A percentile compares a stretch with the other conserved stretches of the same genome.
phyloP scores from a whole-genome alignment of 2,113 vertebrate species.

The Xenus cinereus region DNA sequence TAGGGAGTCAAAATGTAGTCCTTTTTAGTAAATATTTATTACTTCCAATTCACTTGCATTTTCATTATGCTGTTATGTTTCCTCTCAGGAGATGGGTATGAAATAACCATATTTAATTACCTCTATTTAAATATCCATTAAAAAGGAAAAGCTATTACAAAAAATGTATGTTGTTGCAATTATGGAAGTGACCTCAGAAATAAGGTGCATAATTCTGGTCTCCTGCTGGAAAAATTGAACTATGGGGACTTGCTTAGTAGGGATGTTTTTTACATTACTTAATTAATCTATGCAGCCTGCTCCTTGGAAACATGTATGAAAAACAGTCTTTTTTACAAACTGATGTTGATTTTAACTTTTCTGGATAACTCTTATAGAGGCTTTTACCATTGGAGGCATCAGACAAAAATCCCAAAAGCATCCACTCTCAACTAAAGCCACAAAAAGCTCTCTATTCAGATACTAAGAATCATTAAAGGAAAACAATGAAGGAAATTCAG shows the following conservation, averaged over 20 bases:
- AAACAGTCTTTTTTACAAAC: not conserved
- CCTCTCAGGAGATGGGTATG: not conserved
- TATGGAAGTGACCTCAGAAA: slow-evolving; percentile 26
- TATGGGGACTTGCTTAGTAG: not conserved
- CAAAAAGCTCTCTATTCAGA: not conserved
- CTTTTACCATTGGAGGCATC: not conserved
- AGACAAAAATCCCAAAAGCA: not conserved
- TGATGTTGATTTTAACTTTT: not conserved
- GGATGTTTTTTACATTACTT: slow-evolving; percentile 27
- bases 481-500: not conserved
- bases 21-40: not conserved
- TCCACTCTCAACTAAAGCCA: not conserved
- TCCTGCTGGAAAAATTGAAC: slow-evolving; percentile 34
- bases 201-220: not conserved
- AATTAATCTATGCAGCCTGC: not conserved
- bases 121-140: slow-evolving; percentile 14
- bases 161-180: slow-evolving; percentile 28
- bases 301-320: not conserved
- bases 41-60: not conserved
- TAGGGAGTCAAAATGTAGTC: not conserved
- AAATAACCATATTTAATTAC: slow-evolving; percentile 49
- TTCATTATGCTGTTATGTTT: not conserved
- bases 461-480: not conserved
- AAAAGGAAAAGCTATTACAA: slow-evolving; percentile 29
- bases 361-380: not conserved